phyloP scores from a whole-genome alignment of 2,888 invertebrate genomes.

The Mythimna ferrago region DNA sequence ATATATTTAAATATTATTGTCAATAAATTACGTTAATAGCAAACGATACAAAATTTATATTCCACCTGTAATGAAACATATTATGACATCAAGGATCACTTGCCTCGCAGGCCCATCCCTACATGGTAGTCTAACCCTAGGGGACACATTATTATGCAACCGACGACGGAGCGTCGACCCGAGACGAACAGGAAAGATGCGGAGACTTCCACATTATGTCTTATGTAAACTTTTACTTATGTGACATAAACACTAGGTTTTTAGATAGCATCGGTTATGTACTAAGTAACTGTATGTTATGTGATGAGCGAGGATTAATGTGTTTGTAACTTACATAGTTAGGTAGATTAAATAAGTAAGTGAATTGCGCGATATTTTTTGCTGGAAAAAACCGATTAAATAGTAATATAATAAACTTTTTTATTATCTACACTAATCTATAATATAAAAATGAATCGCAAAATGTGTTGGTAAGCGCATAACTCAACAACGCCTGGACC shows the following conservation, averaged over 20 bases:
- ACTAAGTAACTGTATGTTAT: background rate
- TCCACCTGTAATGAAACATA: background rate
- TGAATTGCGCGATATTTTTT: too few species aligned
- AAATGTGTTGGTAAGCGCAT: too few species aligned
- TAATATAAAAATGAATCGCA: too few species aligned
- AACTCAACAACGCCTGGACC: too few species aligned
- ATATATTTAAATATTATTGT: too few species aligned
- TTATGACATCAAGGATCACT: constrained; percentile 18
- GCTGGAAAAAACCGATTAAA: too few species aligned
- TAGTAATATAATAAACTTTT: too few species aligned
- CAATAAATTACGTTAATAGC: background rate
- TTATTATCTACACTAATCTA: too few species aligned
- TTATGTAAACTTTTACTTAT: constrained; percentile 47
- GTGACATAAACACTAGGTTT: constrained; percentile 18
- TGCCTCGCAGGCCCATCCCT: constrained; percentile 1
- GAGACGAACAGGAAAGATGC: constrained; percentile 47
- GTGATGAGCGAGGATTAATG: background rate
- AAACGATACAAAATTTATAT: background rate
- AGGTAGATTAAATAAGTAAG: too few species aligned
- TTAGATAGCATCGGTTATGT: constrained; percentile 40
- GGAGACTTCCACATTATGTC: constrained; percentile 48
- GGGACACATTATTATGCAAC: constrained; percentile 69
- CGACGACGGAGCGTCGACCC: constrained; percentile 61
- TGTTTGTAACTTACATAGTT: background rate
- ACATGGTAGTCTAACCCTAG: constrained; percentile 37